Evolutionary conservation across 2,888 invertebrate species (phyloP).

Genomic region (Microplitis manilae): DNA sequence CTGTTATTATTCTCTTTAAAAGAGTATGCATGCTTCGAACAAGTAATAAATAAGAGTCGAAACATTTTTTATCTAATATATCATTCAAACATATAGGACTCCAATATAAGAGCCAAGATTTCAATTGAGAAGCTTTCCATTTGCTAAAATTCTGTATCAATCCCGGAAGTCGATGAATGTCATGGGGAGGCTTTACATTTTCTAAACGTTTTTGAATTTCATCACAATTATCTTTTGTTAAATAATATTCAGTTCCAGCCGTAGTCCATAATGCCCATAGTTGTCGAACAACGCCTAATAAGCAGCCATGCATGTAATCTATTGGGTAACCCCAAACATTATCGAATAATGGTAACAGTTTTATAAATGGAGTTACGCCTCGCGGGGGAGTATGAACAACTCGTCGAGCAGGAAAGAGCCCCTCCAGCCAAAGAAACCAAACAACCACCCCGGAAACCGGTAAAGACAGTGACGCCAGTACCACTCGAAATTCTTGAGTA

Average conservation of each 20-base stretch:
- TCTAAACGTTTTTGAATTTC: slow-evolving; percentile 25
- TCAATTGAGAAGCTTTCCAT: slow-evolving; percentile 33
- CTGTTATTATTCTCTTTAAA: background rate
- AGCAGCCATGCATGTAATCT: slow-evolving; percentile 42
- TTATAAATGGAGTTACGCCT: no score
- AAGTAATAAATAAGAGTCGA: background rate
- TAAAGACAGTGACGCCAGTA: no score
- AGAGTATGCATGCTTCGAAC: slow-evolving; percentile 27
- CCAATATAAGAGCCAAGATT: slow-evolving; percentile 32
- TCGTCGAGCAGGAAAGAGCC: no score
- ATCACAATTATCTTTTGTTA: slow-evolving; percentile 20
- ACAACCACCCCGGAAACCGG: no score
- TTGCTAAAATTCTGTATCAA: background rate
- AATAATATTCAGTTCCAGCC: background rate
- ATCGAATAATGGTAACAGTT: slow-evolving; percentile 30
- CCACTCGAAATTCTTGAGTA: no score
- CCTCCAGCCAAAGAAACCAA: no score
- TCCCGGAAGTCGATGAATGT: slow-evolving; percentile 31
- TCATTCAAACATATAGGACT: slow-evolving; percentile 28
- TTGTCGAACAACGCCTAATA: slow-evolving; percentile 40
- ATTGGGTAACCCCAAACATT: slow-evolving; percentile 37
- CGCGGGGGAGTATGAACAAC: no score
- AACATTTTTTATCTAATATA: slow-evolving; percentile 28
- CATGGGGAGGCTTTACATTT: slow-evolving; percentile 28
- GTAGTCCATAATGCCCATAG: slow-evolving; percentile 36